Evolutionary conservation across 2,113 vertebrate genomes (phyloP), one percentile per base, ranked within the genome.

Genomic region (Rhombomys opimus): DNA sequence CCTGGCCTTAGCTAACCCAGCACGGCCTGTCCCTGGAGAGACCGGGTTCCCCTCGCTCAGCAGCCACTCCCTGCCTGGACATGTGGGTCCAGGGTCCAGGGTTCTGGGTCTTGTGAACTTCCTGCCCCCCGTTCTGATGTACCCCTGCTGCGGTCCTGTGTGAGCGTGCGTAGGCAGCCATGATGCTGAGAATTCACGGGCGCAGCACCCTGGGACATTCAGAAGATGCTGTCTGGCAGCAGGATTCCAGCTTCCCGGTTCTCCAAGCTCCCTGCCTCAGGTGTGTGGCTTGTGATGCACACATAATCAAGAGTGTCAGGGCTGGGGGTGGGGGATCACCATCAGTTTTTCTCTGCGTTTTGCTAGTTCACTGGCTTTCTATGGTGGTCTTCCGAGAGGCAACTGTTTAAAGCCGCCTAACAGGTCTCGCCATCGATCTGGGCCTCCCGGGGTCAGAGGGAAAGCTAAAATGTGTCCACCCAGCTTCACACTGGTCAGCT

Each of bases 311-410:
- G 78, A 4, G 72, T 25, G 38, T 59, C 54, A 18, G 78, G 35
- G 46, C 41, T 50, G 27, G 2, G 10, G n/a, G 0, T 50, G 27
- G 2, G 10, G n/a, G 0, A 3, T 38, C 54, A 59, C 35, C 2
- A 0, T 12, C 32, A n/a, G 35, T 22, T 82, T 81, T 59, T 38
- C 54, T 59, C 80, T 82, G 20, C 20, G 14, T 38, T 59, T 59
- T 59, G 35, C 11, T 38, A 35, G 22, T 38, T 59, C 11, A 46
- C 46, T 38, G 38, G 80, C n/a, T 25, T 61, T 38, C 2, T 59
- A 22, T 59, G 54, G 6, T 38, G 54, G 2, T 23, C 54, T 81
- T 81, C 54, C 50, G 13, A 2, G 10, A 14, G 15, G 50, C 41
- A 17, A 6, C 38, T 35, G 27, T 77, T 46, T 2, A n/a, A 91